Conservation (phyloP, 2,113 vertebrate species). For the Apodemus speciosus region DNA sequence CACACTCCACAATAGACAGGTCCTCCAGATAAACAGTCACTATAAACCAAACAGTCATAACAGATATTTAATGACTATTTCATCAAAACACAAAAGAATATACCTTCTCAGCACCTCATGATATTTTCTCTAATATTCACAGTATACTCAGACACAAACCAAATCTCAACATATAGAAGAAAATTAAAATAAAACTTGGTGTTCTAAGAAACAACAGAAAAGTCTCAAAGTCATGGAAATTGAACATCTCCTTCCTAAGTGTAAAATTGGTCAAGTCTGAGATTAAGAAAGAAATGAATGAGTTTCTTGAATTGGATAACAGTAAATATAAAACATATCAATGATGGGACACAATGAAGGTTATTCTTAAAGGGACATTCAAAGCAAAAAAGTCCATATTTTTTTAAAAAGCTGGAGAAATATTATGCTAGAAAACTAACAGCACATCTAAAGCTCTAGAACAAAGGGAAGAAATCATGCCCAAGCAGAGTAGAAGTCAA, state of each 20-base stretch:
- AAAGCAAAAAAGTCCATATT: not conserved
- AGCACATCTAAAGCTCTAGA: not conserved
- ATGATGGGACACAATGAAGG: not conserved
- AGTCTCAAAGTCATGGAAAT: not conserved
- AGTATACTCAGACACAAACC: not conserved
- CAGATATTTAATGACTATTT: not conserved
- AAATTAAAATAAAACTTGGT: not conserved
- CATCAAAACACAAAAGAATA: not conserved
- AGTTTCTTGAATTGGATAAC: not conserved
- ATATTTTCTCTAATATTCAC: not conserved
- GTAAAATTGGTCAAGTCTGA: not conserved
- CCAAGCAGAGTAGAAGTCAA: not conserved
- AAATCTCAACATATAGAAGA: not conserved
- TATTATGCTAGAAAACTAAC: not conserved
- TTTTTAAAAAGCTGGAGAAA: not conserved
- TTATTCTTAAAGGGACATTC: not conserved
- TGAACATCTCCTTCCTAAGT: not conserved
- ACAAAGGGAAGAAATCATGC: not conserved
- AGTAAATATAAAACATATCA: not conserved
- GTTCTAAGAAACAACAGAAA: not conserved
- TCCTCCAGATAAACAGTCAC: not conserved
- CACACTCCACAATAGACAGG: too few relatives aligned
- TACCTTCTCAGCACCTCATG: not conserved
- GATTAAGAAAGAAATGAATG: not conserved
- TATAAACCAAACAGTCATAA: not conserved